These are phyloP conservation scores for Rhinatrema bivittatum DNA, from an alignment of 2,797 vertebrate species.

Conservation along the genomic window DNA sequence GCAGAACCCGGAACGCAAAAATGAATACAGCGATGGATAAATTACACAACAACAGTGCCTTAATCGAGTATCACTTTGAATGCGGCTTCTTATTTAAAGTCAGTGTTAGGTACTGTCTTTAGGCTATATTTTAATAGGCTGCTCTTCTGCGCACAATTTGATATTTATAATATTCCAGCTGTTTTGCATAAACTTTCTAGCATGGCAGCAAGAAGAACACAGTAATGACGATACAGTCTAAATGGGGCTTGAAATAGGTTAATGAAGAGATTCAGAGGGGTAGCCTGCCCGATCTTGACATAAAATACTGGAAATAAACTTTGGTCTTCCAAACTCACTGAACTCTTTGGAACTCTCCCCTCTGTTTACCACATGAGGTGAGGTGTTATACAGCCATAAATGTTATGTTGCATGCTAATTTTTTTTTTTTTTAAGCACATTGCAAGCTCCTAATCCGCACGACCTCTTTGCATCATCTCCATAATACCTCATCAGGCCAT, in stretches of 20 bases:
- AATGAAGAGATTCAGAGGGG: conserved; percentile 12
- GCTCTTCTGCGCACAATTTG: conserved; percentile 27
- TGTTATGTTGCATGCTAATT: conserved; percentile 32
- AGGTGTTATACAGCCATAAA: conserved; percentile 39
- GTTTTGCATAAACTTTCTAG: conserved; percentile 34
- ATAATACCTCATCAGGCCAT: conserved; percentile 78
- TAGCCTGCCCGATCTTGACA: background rate
- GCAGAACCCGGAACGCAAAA: conserved; percentile 27
- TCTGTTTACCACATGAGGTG: conserved; percentile 22
- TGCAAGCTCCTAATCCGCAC: conserved; percentile 53
- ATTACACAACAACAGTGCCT: conserved; percentile 29
- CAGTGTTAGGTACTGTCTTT: conserved; percentile 23
- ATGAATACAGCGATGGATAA: conserved; percentile 23
- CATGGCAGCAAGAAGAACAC: conserved; percentile 22
- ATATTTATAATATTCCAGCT: conserved; percentile 39
- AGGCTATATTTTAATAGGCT: conserved; percentile 43
- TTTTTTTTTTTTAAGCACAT: conserved; percentile 55
- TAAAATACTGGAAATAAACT: background rate
- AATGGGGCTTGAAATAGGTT: conserved; percentile 16
- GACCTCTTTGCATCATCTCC: conserved; percentile 59
- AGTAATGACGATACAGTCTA: conserved; percentile 21
- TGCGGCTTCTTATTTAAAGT: conserved; percentile 40
- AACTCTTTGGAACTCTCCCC: conserved; percentile 4
- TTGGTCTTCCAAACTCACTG: conserved; percentile 2
- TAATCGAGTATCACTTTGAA: conserved; percentile 28